Evolutionary conservation across 2,113 vertebrate species (phyloP), one percentile per base, ranked within the genome.

Genomic region (Boleophthalmus pectinirostris): DNA sequence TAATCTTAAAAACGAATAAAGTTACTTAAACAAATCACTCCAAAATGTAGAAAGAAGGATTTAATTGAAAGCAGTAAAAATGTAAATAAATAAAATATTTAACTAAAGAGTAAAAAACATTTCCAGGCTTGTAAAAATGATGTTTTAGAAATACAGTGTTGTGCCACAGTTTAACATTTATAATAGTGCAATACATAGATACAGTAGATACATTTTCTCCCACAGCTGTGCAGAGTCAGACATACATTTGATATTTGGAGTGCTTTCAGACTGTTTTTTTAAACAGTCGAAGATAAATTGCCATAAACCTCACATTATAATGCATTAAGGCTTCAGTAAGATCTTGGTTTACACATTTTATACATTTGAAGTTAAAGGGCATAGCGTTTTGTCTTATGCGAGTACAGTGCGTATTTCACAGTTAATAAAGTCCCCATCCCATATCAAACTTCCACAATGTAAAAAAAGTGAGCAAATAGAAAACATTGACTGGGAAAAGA

Each of bases 31-130:
- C 71, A 56, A 73, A 63, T 35, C 8, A 53, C 70, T 75, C 60
- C 33, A 66, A 29, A 33, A 13, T 66, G 29, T 82, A 82, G 71
- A 73, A 78, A 88, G 72, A 85, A 67, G 79, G 70, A 67, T 94
- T 93, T 94, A 93, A 91, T 94, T 88, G 82, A 91, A 91, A 80
- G 78, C 84, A 83, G 87, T 91, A 86, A 77, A 89, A 86, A 85
- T 82, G 77, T 80, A 86, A 91, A 93, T 89, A 91, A 93, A 93
- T 91, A 78, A 76, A 80, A 74, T 24, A 45, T 61, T 76, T 47
- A 75, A 78, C 74, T 84, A 83, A 84, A 76, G 45, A 80, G 80
- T 91, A 84, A 86, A 91, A 68, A 77, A 69, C 63, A 80, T 81
- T 85, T 88, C 75, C 79, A 81, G 73, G 64, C 66, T 82, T n/a